phyloP scores from a whole-genome alignment of 2,797 vertebrate species.

The Chaunax sp. region DNA sequence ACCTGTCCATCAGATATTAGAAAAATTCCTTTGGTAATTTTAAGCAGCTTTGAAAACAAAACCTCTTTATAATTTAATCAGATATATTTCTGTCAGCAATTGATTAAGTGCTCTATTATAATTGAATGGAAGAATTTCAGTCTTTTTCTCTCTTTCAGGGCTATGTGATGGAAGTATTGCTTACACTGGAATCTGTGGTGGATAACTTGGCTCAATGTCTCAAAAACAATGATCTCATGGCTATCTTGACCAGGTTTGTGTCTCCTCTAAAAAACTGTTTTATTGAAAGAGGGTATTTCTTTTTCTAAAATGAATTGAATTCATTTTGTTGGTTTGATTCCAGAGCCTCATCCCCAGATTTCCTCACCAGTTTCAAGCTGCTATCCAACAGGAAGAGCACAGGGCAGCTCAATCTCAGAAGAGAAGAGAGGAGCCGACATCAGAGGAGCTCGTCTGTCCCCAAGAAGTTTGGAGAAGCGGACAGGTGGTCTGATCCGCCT shows the following conservation, averaged over 20 bases:
- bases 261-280: neutral
- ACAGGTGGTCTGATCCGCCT: constrained; percentile 87
- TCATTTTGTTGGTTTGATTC: constrained; percentile 13
- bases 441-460: constrained; percentile 98
- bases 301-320: neutral
- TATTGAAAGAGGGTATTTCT: neutral
- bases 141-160: constrained; percentile 81
- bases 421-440: constrained; percentile 90
- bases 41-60: neutral
- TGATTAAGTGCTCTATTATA: neutral
- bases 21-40: neutral
- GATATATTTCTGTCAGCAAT: neutral
- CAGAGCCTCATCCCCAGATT: constrained; percentile 95
- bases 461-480: constrained; percentile 94
- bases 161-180: constrained; percentile 97
- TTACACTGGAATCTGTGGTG: constrained; percentile 95
- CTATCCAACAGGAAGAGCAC: constrained; percentile 94
- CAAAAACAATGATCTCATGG: constrained; percentile 94
- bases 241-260: constrained; percentile 90
- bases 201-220: constrained; percentile 97
- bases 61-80: neutral
- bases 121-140: constrained; percentile 1
- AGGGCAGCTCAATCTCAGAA: constrained; percentile 89
- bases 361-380: constrained; percentile 89
- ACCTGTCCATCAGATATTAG: constrained; percentile 1